phyloP scores from a whole-genome alignment of 2,113 vertebrate species.

The Atractosteus spatula region DNA sequence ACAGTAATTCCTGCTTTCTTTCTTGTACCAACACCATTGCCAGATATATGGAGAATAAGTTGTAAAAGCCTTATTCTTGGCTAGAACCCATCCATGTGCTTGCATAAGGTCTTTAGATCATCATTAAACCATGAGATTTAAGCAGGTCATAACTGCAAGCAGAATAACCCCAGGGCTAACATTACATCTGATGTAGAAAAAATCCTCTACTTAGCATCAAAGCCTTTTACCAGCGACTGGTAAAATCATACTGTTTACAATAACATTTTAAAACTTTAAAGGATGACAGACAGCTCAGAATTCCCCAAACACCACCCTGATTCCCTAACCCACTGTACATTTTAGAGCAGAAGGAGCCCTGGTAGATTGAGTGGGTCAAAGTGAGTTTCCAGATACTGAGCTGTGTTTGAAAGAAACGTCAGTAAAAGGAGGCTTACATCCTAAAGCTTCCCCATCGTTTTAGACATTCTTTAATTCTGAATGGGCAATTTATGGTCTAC shows the following conservation, averaged over 20 bases:
- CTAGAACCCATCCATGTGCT: conserved; percentile 30
- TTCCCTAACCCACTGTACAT: conserved; percentile 43
- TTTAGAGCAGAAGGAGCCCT: conserved; percentile 39
- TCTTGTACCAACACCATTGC: conserved; percentile 29
- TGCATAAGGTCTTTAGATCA: conserved; percentile 49
- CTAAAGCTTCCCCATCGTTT: not conserved
- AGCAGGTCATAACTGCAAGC: conserved; percentile 53
- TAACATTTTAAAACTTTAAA: conserved; percentile 52
- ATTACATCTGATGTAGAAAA: conserved; percentile 54
- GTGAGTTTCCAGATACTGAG: conserved; percentile 11
- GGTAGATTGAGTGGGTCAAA: conserved; percentile 36
- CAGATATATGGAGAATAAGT: conserved; percentile 37
- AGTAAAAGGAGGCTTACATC: not conserved
- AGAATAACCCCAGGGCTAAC: conserved; percentile 57
- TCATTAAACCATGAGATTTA: conserved; percentile 59
- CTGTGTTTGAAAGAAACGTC: conserved; percentile 9
- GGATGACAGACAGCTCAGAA: conserved; percentile 40
- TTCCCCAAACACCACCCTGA: conserved; percentile 46
- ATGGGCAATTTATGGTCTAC: too few relatives aligned
- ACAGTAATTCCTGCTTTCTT: not conserved
- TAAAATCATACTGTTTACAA: conserved; percentile 49
- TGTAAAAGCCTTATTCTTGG: conserved; percentile 35
- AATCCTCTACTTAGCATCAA: conserved; percentile 45
- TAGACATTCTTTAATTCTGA: not conserved
- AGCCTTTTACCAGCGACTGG: conserved; percentile 47